A percentile compares a stretch with the other conserved stretches of the same genome.
These are phyloP conservation scores for Arctocebus calabarensis DNA, from an alignment of 2,797 vertebrate genomes.

Conservation along the genomic window DNA sequence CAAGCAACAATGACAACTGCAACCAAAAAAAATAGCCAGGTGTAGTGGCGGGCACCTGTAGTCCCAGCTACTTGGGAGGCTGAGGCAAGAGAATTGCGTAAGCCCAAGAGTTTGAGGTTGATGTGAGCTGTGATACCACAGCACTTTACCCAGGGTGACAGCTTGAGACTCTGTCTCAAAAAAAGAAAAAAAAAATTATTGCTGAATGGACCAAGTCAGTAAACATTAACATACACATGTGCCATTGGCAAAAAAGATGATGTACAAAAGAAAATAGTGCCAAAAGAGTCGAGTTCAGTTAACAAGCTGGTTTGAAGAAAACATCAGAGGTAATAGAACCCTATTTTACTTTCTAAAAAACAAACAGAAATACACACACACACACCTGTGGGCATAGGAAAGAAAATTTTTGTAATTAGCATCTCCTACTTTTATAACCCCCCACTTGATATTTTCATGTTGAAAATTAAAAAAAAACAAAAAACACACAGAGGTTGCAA, in stretches of 20 bases:
- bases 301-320: neutral
- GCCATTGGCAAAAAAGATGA: neutral
- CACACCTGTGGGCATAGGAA: neutral
- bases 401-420: conserved; percentile 28
- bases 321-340: neutral
- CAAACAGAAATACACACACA: neutral
- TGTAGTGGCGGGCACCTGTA: too few species aligned
- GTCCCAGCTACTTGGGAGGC: too few species aligned
- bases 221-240: conserved; percentile 5
- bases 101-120: too few species aligned
- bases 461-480: neutral
- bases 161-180: too few species aligned
- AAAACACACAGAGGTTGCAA: neutral
- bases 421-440: conserved; percentile 38
- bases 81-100: too few species aligned
- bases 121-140: too few species aligned
- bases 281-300: neutral
- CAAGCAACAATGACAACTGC: too few species aligned
- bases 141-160: too few species aligned
- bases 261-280: neutral
- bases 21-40: too few species aligned
- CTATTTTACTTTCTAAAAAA: neutral
- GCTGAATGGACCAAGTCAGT: neutral
- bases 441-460: neutral
- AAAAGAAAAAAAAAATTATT: neutral